Percentiles rank a stretch among this genome's conserved stretches.
Conservation (phyloP, 2,113 vertebrate species). For the Ovibos moschatus region DNA sequence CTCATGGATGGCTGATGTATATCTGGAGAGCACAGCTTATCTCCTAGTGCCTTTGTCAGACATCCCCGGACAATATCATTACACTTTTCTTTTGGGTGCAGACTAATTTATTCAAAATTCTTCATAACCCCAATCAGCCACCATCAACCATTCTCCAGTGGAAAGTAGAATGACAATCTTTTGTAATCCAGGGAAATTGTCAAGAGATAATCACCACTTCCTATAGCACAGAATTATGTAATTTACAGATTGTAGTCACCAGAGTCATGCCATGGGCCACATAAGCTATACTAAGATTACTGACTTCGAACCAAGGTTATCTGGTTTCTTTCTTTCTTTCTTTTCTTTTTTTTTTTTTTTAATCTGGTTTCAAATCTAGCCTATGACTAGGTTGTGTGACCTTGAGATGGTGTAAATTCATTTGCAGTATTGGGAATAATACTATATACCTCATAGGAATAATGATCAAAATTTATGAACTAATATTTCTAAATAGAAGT, state of each 20-base stretch:
- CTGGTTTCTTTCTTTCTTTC: not conserved
- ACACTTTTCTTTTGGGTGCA: not conserved
- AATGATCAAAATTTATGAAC: not conserved
- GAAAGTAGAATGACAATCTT: not conserved
- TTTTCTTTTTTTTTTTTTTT: accelerated
- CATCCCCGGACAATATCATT: not conserved
- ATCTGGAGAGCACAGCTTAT: not conserved
- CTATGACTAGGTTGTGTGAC: not conserved
- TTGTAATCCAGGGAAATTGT: not conserved
- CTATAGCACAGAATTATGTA: not conserved
- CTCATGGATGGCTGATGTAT: not conserved
- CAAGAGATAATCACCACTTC: not conserved
- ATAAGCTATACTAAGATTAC: not conserved
- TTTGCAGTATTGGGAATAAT: not conserved
- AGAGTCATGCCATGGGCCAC: not conserved
- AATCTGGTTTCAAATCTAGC: not conserved
- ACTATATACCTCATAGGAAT: not conserved
- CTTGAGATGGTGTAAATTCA: not conserved
- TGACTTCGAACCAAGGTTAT: not conserved
- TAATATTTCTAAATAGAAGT: not conserved
- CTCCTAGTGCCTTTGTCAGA: not conserved
- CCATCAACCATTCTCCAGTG: not conserved
- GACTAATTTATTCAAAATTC: not conserved
- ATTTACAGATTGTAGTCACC: not conserved
- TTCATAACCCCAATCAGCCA: not conserved